Evolutionary conservation across 30 jellyfish, hydroid and myxozoan genomes (phyloP), one percentile per base, ranked within the genome.

Genomic region (Clytia hemisphaerica): DNA sequence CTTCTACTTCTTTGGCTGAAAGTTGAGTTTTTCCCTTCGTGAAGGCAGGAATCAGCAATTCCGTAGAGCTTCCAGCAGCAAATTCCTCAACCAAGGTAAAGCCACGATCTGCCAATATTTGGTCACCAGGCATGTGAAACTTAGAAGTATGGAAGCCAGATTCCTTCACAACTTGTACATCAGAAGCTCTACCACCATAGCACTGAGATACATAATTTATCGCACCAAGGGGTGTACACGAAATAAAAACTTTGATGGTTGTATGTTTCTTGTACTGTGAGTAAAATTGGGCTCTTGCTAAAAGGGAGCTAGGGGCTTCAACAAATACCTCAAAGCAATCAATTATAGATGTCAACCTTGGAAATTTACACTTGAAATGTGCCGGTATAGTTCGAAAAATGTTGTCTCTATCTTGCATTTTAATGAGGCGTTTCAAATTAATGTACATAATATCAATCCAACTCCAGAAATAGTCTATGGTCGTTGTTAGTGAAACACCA

Each of bases 111-210:
- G 85, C 85, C 78, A 73, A 55, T 3, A 73, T 73, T 34, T 73
- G 85, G 37, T 73, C 85, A 28, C 85, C 85, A 32, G 85, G 85
- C 67, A 73, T 33, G 68, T 28, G 58, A 51, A 55, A 58, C 61
- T 58, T 73, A 37, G 32, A 32, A 16, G 67, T 24, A 28, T 36
- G 36, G 35, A 76, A 76, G 14, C 64, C 73, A 36, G 89, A 76
- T 28, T 65, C 62, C 31, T 45, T 24, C 2, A 71, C 83, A 71
- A 71, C 53, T 50, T 53, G 65, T 24, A 71, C 49, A 37, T 76
- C 89, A 10, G 89, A 61, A 38, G 89, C 75, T 27, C 84, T 19
- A 19, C 89, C 89, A 14, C 89, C 82, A 83, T 83, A 76, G n/a
- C 45, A 54, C 21, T 27, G 45, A 6, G 78, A 37, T 15, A 68